phyloP scores from a whole-genome alignment of 2,888 invertebrate genomes.

The Abscondita cerata region DNA sequence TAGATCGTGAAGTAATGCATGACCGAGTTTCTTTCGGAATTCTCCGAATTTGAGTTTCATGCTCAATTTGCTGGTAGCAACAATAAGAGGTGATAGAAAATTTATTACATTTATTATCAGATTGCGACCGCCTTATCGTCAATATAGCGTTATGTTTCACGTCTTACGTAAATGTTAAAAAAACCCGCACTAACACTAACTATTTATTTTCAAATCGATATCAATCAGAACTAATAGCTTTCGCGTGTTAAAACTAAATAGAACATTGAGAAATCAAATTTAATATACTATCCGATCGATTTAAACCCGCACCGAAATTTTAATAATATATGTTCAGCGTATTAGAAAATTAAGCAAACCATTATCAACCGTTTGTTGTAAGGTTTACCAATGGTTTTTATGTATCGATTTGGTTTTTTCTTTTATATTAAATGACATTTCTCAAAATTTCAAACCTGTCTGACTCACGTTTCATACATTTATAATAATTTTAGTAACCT shows the following conservation, averaged over 20 bases:
- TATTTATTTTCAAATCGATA: constrained; percentile 15
- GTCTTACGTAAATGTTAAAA: neutral
- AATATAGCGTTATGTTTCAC: neutral
- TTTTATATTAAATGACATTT: too few species aligned
- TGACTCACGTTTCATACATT: too few species aligned
- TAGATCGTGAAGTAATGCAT: constrained; percentile 24
- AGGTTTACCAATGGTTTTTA: too few species aligned
- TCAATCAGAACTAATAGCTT: constrained; percentile 2
- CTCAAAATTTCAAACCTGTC: too few species aligned
- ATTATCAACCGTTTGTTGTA: too few species aligned
- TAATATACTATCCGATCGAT: neutral
- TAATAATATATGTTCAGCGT: too few species aligned
- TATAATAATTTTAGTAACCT: too few species aligned
- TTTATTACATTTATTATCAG: constrained; percentile 1
- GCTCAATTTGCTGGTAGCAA: constrained; percentile 16
- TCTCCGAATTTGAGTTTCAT: constrained; percentile 19
- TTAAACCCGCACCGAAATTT: too few species aligned
- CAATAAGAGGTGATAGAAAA: constrained; percentile 9
- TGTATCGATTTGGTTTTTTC: too few species aligned
- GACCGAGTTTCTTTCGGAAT: constrained; percentile 18
- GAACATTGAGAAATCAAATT: constrained; percentile 4
- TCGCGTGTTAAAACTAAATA: constrained; percentile 3
- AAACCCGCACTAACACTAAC: neutral
- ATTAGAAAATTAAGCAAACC: too few species aligned
- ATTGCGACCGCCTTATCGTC: neutral